A percentile compares a stretch with the other conserved stretches of the same genome.
Evolutionary conservation across 2,113 vertebrate genomes (phyloP).

Genomic region (Phocoena sinus): DNA sequence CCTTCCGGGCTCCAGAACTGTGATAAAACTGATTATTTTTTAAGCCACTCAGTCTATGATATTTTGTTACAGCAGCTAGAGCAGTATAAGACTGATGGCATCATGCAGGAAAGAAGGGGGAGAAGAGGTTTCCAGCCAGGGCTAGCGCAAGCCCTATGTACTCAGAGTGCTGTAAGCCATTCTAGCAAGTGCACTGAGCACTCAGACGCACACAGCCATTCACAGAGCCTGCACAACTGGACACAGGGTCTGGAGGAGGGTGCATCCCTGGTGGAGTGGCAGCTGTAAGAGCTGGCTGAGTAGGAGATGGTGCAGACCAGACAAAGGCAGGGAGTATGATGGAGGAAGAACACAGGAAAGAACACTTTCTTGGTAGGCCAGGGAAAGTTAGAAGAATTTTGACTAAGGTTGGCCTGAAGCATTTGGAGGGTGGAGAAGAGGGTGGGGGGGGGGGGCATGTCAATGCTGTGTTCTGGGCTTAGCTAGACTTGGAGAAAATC

Average conservation of each 20-base stretch:
- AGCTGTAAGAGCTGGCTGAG: not conserved
- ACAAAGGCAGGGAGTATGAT: not conserved
- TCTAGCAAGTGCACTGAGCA: not conserved
- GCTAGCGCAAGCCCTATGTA: accelerated
- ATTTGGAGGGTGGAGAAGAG: not conserved
- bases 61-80: not conserved
- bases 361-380: not conserved
- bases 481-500: not conserved
- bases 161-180: too few species aligned
- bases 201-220: accelerated
- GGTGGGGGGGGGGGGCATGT: accelerated
- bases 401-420: not conserved
- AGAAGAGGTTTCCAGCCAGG: not conserved
- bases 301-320: not conserved
- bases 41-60: not conserved
- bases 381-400: not conserved
- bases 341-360: not conserved
- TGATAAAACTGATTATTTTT: not conserved
- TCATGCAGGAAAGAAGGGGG: not conserved
- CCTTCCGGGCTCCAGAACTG: not conserved
- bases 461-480: not conserved
- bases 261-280: accelerated
- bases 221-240: not conserved
- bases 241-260: not conserved
- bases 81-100: not conserved